Percentiles rank a stretch among this genome's conserved stretches.
Conservation (phyloP, 2,797 vertebrate genomes). For the Strix occidentalis region DNA sequence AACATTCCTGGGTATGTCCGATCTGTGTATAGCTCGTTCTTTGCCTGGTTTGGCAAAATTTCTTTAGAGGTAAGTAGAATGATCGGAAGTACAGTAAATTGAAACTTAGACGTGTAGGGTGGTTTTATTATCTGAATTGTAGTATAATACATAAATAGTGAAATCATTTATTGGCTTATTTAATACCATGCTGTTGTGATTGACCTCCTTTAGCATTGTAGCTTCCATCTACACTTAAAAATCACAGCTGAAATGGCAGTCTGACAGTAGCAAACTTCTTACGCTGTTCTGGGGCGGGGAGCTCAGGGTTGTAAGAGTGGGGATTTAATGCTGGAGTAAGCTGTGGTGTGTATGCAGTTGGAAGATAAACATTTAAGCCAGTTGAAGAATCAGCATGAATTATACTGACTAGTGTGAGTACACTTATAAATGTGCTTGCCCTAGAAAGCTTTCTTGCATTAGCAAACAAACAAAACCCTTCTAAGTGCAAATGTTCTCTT, state of each 20-base stretch:
- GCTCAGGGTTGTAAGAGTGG: neutral
- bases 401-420: neutral
- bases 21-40: constrained; percentile 97
- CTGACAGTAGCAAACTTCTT: neutral
- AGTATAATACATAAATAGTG: neutral
- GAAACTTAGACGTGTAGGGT: neutral
- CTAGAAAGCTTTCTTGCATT: neutral
- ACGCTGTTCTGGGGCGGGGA: neutral
- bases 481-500: neutral
- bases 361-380: neutral
- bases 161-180: neutral
- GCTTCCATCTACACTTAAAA: neutral
- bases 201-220: neutral
- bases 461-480: neutral
- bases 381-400: neutral
- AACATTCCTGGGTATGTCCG: constrained; percentile 97
- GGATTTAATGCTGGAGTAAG: neutral
- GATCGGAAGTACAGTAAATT: neutral
- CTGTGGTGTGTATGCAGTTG: neutral
- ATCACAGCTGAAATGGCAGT: neutral
- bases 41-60: constrained; percentile 98
- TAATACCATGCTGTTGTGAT: neutral
- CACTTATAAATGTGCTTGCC: neutral
- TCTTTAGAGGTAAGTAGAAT: constrained; percentile 90
- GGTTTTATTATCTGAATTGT: neutral